These are phyloP conservation scores for Coremacera marginata DNA, from an alignment of 2,888 invertebrate species.

Conservation along the genomic window DNA sequence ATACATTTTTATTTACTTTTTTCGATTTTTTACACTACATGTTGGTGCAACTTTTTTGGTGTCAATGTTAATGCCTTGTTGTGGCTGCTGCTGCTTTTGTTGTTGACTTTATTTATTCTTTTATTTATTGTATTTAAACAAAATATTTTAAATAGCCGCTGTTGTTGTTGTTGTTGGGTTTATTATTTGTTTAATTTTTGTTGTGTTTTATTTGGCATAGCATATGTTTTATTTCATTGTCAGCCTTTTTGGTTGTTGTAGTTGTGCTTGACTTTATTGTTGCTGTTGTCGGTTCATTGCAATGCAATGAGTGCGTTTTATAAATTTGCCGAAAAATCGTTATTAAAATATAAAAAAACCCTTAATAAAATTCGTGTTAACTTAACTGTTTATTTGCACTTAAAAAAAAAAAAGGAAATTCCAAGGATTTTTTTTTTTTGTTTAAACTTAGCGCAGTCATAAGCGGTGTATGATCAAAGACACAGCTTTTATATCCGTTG, in stretches of 20 bases:
- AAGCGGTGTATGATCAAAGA: too few species aligned
- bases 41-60: slow-evolving; percentile 34
- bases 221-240: slow-evolving; percentile 39
- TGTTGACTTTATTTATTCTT: slow-evolving; percentile 13
- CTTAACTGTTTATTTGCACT: too few species aligned
- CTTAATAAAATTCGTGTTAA: too few species aligned
- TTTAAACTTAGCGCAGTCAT: too few species aligned
- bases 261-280: neutral
- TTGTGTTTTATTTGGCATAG: neutral
- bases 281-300: slow-evolving; percentile 2
- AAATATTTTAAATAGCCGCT: too few species aligned
- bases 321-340: too few species aligned
- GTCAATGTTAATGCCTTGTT: slow-evolving; percentile 40
- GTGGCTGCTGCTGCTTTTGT: neutral
- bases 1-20: neutral
- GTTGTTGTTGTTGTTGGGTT: neutral
- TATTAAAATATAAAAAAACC: too few species aligned
- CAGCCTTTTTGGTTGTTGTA: slow-evolving; percentile 6
- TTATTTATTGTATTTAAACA: neutral
- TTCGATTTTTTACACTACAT: neutral
- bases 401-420: too few species aligned
- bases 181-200: neutral
- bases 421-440: too few species aligned
- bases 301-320: slow-evolving; percentile 10
- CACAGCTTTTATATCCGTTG: neutral